Conservation (phyloP, 2,888 invertebrate species). For the Heliconius erato region DNA sequence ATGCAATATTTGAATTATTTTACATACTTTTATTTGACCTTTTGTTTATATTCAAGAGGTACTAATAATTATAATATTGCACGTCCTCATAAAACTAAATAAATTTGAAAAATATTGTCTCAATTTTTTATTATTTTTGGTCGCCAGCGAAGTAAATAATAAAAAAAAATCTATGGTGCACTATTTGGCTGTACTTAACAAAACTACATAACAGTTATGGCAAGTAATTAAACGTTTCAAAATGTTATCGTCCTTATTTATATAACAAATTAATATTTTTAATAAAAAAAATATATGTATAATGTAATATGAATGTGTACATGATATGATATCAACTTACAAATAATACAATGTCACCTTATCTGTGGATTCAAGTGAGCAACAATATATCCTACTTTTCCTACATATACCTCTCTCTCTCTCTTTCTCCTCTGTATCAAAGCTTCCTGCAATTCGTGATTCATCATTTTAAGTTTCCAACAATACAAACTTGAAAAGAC, state of each 20-base stretch:
- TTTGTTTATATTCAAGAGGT: neutral
- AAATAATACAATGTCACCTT: conserved; percentile 5
- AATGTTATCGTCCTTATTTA: conserved; percentile 1
- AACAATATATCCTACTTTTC: conserved; percentile 1
- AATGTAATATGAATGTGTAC: neutral
- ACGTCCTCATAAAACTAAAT: neutral
- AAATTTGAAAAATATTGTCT: neutral
- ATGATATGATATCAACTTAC: conserved; percentile 9
- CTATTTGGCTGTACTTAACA: conserved; percentile 53
- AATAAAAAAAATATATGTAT: neutral
- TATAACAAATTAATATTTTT: neutral
- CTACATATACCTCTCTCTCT: too few species aligned
- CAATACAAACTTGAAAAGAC: too few species aligned
- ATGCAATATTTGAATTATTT: neutral
- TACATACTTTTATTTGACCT: neutral
- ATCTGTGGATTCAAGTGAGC: conserved; percentile 39
- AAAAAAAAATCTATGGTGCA: conserved; percentile 54
- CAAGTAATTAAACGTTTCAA: conserved; percentile 44
- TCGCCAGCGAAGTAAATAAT: conserved; percentile 19
- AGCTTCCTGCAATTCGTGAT: too few species aligned
- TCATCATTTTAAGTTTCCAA: too few species aligned
- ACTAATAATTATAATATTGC: neutral
- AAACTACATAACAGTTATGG: conserved; percentile 46
- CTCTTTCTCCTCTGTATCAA: too few species aligned
- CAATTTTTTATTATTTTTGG: neutral